Conservation (phyloP, 1,140 invertebrate genomes). For the Popillia japonica region DNA sequence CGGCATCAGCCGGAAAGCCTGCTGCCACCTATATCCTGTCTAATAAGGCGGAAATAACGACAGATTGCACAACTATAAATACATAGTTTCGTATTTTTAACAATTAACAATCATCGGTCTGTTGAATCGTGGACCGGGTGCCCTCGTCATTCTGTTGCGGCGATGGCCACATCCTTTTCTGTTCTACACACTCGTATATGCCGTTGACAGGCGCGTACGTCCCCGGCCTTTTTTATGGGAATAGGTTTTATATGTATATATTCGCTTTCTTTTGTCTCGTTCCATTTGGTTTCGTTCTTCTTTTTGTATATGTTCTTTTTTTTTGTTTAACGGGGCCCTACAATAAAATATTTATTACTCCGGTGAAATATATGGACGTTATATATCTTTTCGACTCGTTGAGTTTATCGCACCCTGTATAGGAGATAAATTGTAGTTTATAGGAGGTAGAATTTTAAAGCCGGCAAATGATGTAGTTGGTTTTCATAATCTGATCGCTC, state of each 20-base stretch:
- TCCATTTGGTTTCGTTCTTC: background rate
- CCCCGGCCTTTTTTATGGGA: slow-evolving; percentile 12
- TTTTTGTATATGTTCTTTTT: background rate
- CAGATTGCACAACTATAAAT: slow-evolving; percentile 46
- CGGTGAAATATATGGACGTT: background rate
- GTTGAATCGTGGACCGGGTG: slow-evolving; percentile 23
- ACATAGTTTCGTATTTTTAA: slow-evolving; percentile 43
- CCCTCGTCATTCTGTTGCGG: slow-evolving; percentile 16
- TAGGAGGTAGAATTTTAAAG: too few relatives aligned
- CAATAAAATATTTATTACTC: slow-evolving; percentile 25
- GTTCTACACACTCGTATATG: background rate
- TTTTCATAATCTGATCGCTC: too few relatives aligned
- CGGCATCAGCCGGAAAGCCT: slow-evolving; percentile 44
- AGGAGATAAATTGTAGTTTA: too few relatives aligned
- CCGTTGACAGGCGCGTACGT: slow-evolving; percentile 29
- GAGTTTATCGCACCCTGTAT: background rate
- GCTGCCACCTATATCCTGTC: slow-evolving; percentile 50
- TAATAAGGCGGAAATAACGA: slow-evolving; percentile 50
- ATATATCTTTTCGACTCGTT: background rate
- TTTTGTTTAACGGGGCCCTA: slow-evolving; percentile 9
- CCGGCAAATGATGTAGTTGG: too few relatives aligned
- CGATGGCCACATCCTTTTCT: slow-evolving; percentile 26
- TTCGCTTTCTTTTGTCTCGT: slow-evolving; percentile 8
- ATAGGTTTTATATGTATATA: slow-evolving; percentile 9
- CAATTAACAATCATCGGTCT: slow-evolving; percentile 35